Evolutionary conservation across 2,113 vertebrate genomes (phyloP).

Genomic region (Tiliqua scincoides): DNA sequence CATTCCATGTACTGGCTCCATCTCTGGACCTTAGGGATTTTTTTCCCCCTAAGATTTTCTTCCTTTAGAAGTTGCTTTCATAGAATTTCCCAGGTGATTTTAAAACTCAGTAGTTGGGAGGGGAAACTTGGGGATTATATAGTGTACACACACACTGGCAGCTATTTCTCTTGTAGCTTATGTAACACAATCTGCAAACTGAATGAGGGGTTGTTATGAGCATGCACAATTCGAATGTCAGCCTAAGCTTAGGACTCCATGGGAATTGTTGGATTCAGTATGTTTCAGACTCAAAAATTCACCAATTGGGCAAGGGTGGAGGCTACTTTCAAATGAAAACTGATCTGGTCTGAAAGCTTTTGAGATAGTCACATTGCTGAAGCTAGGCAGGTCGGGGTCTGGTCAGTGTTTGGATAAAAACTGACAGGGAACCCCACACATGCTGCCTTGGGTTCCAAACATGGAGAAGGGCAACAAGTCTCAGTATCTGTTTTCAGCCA

Average conservation of each 20-base stretch:
- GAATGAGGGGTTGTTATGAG: neutral
- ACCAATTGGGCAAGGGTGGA: neutral
- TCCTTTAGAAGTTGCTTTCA: neutral
- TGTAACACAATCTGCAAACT: neutral
- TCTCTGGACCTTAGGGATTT: neutral
- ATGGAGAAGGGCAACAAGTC: too few species aligned
- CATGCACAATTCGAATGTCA: neutral
- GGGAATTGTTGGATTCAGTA: neutral
- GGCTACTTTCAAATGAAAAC: too few species aligned
- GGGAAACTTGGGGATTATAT: neutral
- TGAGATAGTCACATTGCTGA: too few species aligned
- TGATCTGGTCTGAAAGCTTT: too few species aligned
- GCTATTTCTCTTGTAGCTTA: neutral
- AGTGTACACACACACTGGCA: neutral
- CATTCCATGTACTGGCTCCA: neutral
- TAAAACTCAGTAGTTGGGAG: neutral
- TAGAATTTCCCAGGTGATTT: neutral
- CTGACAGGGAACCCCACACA: neutral
- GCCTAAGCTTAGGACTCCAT: neutral
- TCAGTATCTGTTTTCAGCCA: neutral
- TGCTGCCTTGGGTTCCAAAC: too few species aligned
- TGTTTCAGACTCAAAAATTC: neutral
- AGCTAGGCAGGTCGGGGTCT: too few species aligned
- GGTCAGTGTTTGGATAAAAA: too few species aligned
- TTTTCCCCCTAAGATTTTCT: neutral